Percentiles rank a stretch among this genome's conserved stretches.
These are phyloP conservation scores for Entelurus aequoreus DNA, from an alignment of 2,113 vertebrate species.

Conservation along the genomic window DNA sequence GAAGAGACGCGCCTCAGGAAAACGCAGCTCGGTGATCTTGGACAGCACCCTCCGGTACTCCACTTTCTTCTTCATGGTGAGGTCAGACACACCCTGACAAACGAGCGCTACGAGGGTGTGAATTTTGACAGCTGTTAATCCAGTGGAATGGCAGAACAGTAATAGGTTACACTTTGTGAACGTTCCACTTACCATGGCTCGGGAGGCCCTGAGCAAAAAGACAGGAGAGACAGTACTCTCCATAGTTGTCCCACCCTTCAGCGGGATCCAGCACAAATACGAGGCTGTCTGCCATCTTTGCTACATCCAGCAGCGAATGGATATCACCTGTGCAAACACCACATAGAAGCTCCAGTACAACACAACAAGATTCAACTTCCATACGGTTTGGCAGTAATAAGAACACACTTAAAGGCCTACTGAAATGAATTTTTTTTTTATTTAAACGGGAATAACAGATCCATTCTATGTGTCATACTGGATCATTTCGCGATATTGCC, in stretches of 20 bases:
- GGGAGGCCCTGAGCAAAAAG: conserved; percentile 94
- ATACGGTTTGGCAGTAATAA: background rate
- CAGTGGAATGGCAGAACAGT: conserved; percentile 5
- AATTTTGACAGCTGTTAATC: background rate
- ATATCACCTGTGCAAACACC: conserved; percentile 75
- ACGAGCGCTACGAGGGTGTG: conserved; percentile 72
- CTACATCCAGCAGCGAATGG: conserved; percentile 83
- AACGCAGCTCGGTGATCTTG: conserved; percentile 80
- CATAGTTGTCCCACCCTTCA: conserved; percentile 87
- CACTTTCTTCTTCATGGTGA: conserved; percentile 81
- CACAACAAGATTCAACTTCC: background rate
- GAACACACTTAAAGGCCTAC: too few species aligned
- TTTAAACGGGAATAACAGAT: too few species aligned
- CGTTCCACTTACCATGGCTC: conserved; percentile 77
- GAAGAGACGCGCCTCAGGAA: conserved; percentile 82
- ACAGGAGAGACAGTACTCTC: conserved; percentile 89
- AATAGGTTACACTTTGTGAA: background rate
- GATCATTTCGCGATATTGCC: too few species aligned
- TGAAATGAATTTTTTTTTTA: too few species aligned
- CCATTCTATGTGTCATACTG: too few species aligned
- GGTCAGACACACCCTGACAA: conserved; percentile 76
- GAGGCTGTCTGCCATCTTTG: conserved; percentile 89
- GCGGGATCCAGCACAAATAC: conserved; percentile 83
- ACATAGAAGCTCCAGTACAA: conserved; percentile 6
- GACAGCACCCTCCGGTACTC: conserved; percentile 79